phyloP scores from a whole-genome alignment of 2,797 vertebrate genomes.

The Chanos chanos region DNA sequence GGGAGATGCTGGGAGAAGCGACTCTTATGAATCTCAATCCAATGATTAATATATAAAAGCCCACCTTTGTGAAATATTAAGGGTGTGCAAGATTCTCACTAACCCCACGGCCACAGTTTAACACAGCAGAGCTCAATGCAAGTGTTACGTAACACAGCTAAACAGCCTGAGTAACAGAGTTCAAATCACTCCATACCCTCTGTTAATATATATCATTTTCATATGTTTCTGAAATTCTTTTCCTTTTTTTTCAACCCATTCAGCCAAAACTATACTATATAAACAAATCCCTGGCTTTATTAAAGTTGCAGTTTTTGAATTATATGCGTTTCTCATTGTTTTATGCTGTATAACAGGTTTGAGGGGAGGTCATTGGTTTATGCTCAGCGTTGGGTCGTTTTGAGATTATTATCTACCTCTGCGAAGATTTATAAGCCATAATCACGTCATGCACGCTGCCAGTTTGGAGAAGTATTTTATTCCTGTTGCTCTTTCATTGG shows the following conservation, averaged over 20 bases:
- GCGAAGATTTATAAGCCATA: slow-evolving; percentile 64
- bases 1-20: slow-evolving; percentile 32
- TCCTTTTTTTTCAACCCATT: too few relatives aligned
- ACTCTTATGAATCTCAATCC: slow-evolving; percentile 45
- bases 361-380: too few relatives aligned
- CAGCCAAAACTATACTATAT: too few relatives aligned
- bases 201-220: too few relatives aligned
- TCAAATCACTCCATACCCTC: slow-evolving; percentile 26
- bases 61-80: slow-evolving; percentile 30
- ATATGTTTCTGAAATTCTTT: too few relatives aligned
- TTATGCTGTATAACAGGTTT: slow-evolving; percentile 11
- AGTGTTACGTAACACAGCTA: slow-evolving; percentile 31
- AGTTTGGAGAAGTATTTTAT: slow-evolving; percentile 72
- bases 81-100: slow-evolving; percentile 29
- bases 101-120: slow-evolving; percentile 31
- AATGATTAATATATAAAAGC: slow-evolving; percentile 51
- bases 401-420: too few relatives aligned
- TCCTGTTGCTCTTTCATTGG: slow-evolving; percentile 73
- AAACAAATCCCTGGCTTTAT: too few relatives aligned
- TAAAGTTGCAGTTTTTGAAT: too few relatives aligned
- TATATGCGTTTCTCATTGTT: too few relatives aligned
- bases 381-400: too few relatives aligned
- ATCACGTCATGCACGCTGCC: slow-evolving; percentile 67
- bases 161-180: slow-evolving; percentile 7
- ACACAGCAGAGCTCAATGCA: slow-evolving; percentile 16